Conservation (phyloP, 2,113 vertebrate species). For the Shinisaurus crocodilurus region DNA sequence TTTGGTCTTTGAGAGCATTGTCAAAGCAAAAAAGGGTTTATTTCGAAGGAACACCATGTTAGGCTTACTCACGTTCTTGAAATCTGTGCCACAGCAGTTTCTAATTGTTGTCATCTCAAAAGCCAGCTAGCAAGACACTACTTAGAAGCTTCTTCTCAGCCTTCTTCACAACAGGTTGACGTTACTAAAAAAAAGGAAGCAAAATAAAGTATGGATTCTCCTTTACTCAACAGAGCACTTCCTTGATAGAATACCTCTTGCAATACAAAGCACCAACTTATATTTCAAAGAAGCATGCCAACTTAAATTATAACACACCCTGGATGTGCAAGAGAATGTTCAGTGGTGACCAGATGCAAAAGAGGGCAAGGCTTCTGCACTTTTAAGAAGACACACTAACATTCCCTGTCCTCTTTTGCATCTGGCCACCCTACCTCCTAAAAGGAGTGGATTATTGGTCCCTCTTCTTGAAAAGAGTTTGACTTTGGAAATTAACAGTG, state of each 20-base stretch:
- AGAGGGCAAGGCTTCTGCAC: background rate
- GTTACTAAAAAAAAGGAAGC: slow-evolving; percentile 49
- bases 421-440: background rate
- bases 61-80: slow-evolving; percentile 24
- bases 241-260: slow-evolving; percentile 18
- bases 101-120: slow-evolving; percentile 52
- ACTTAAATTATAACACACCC: background rate
- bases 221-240: background rate
- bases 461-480: no score
- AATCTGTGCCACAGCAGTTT: slow-evolving; percentile 52
- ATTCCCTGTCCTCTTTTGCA: background rate
- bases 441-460: background rate
- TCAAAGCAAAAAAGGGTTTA: slow-evolving; percentile 21
- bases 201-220: slow-evolving; percentile 29
- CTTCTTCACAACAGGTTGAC: slow-evolving; percentile 44
- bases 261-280: slow-evolving; percentile 2
- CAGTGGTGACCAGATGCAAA: background rate
- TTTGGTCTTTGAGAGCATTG: slow-evolving; percentile 35
- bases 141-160: slow-evolving; percentile 39
- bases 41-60: slow-evolving; percentile 29
- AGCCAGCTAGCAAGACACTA: slow-evolving; percentile 16
- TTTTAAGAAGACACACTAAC: background rate
- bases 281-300: background rate
- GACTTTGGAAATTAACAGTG: no score
- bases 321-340: background rate